Evolutionary conservation across 2,113 vertebrate species (phyloP).

Genomic region (Pteronura brasiliensis): DNA sequence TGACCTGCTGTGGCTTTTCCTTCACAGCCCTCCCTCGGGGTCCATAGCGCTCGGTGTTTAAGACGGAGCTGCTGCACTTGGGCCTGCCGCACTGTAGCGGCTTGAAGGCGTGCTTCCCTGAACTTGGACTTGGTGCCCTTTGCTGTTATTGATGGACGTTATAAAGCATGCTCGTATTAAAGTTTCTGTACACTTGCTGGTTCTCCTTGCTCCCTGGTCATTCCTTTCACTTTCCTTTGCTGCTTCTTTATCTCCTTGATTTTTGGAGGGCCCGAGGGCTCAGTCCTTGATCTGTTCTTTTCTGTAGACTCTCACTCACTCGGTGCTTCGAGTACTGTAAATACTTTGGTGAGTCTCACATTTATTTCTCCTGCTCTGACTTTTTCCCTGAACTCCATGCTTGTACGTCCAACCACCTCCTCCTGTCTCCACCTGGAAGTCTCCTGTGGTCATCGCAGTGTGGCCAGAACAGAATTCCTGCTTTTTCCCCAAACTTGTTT

Average conservation of each 20-base stretch:
- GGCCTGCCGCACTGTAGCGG: neutral
- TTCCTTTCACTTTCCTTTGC: neutral
- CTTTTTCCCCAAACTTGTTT: neutral
- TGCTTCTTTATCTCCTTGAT: neutral
- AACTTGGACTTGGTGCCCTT: neutral
- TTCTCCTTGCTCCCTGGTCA: neutral
- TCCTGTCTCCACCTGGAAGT: neutral
- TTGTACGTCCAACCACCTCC: neutral
- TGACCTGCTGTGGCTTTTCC: neutral
- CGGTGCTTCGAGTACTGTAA: neutral
- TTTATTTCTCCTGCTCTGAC: neutral
- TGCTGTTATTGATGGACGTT: neutral
- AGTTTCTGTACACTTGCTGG: neutral
- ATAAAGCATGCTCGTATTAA: neutral
- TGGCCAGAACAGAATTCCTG: neutral
- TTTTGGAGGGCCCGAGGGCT: neutral
- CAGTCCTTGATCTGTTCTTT: neutral
- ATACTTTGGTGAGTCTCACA: neutral
- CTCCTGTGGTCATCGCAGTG: neutral
- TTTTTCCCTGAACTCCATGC: neutral
- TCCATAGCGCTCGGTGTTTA: neutral
- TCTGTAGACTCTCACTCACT: neutral
- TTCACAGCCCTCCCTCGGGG: accelerated
- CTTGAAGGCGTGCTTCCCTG: neutral
- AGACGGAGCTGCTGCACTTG: neutral